These are phyloP conservation scores for Strix occidentalis DNA, from an alignment of 2,797 vertebrate species.

Conservation along the genomic window DNA sequence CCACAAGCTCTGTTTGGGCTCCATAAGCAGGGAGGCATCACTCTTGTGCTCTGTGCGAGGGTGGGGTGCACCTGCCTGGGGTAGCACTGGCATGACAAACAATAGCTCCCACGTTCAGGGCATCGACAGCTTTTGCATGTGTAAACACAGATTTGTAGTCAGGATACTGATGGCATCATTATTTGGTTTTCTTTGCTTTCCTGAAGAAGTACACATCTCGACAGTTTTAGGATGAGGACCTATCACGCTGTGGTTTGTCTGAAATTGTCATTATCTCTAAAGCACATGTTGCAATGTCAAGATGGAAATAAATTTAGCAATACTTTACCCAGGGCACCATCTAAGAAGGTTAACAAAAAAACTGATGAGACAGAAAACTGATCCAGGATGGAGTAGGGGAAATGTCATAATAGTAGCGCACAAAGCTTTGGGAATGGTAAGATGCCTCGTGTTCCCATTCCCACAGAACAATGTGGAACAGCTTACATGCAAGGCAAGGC, in stretches of 20 bases:
- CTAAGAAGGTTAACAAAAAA: background rate
- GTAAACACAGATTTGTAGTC: fast-evolving
- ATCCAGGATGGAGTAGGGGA: background rate
- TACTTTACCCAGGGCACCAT: background rate
- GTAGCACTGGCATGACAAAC: background rate
- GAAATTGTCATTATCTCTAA: background rate
- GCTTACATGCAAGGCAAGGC: background rate
- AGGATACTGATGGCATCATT: background rate
- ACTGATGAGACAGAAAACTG: background rate
- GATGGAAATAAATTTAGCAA: background rate
- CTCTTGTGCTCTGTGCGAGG: fast-evolving
- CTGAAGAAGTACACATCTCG: background rate
- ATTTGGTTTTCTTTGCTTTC: background rate
- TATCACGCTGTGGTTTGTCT: background rate
- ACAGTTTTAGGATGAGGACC: background rate
- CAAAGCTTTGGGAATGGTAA: background rate
- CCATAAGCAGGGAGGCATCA: fast-evolving
- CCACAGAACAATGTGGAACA: fast-evolving
- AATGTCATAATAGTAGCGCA: background rate
- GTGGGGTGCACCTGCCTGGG: background rate
- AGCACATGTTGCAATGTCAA: background rate
- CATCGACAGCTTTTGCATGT: background rate
- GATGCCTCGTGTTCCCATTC: background rate
- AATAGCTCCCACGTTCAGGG: background rate
- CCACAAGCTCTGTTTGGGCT: background rate